A percentile compares a stretch with the other conserved stretches of the same genome.
phyloP scores from a whole-genome alignment of 2,797 vertebrate genomes.

The Cossypha heuglini region DNA sequence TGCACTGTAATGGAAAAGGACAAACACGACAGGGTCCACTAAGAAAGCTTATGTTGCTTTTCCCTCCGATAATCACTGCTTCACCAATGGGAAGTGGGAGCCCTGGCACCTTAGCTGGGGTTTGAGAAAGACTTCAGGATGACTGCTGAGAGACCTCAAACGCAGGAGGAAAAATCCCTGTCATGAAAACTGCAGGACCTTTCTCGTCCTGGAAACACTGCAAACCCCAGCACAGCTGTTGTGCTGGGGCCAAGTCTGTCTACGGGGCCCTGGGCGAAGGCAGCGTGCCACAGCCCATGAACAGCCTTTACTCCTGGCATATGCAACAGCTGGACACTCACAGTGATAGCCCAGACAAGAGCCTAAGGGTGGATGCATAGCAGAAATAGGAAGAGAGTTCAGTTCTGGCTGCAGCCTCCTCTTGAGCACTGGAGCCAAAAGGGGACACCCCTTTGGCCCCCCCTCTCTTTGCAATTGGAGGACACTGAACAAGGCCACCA shows the following conservation, averaged over 20 bases:
- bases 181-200: neutral
- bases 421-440: neutral
- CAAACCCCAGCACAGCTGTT: neutral
- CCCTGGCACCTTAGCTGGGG: neutral
- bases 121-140: neutral
- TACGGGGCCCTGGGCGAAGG: fast-evolving
- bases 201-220: neutral
- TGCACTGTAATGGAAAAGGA: neutral
- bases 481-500: neutral
- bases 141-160: neutral
- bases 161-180: neutral
- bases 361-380: neutral
- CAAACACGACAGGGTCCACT: neutral
- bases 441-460: neutral
- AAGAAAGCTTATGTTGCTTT: neutral
- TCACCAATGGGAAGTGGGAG: fast-evolving
- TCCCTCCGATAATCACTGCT: neutral
- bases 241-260: fast-evolving
- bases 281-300: neutral
- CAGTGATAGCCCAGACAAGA: neutral
- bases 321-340: fast-evolving
- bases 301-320: neutral
- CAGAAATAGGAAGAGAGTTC: neutral
- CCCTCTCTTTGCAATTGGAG: neutral
- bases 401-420: neutral